A percentile compares a stretch with the other conserved stretches of the same genome.
Evolutionary conservation across 2,113 vertebrate species (phyloP).

Genomic region (Poeciliopsis occidentalis): DNA sequence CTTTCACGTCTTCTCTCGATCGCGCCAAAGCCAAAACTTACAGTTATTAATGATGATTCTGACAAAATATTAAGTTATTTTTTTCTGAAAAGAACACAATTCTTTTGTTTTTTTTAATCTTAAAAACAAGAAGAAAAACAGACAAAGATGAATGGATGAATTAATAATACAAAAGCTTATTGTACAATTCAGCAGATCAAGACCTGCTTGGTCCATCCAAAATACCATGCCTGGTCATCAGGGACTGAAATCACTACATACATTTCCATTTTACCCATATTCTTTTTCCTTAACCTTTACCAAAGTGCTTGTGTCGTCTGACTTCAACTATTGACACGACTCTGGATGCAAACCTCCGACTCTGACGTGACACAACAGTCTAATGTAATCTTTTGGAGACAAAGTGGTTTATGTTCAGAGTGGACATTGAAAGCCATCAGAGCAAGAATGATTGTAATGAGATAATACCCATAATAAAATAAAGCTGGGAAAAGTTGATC

Average conservation of each 20-base stretch:
- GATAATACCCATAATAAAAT: constrained; percentile 1
- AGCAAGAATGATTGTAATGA: constrained; percentile 2
- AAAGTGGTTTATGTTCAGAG: background rate
- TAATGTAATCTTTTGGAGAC: background rate
- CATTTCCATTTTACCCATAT: background rate
- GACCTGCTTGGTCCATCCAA: background rate
- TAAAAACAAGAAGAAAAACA: no score
- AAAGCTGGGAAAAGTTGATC: constrained; percentile 2
- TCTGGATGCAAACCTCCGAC: background rate
- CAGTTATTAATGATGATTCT: no score
- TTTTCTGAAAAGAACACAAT: no score
- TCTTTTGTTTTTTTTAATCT: no score
- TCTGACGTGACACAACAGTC: background rate
- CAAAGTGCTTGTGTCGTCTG: constrained; percentile 1
- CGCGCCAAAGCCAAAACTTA: no score
- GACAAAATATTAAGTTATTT: no score
- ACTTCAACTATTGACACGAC: background rate
- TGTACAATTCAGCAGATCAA: background rate
- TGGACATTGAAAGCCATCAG: constrained; percentile 3
- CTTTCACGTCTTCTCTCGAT: no score
- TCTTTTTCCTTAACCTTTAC: background rate
- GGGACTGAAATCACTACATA: background rate
- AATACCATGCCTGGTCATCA: background rate
- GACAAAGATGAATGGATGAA: no score
- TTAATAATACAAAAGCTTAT: no score